Base-by-base conservation (phyloP, 2,888 invertebrate genomes). In the Aphrophora alni region DNA sequence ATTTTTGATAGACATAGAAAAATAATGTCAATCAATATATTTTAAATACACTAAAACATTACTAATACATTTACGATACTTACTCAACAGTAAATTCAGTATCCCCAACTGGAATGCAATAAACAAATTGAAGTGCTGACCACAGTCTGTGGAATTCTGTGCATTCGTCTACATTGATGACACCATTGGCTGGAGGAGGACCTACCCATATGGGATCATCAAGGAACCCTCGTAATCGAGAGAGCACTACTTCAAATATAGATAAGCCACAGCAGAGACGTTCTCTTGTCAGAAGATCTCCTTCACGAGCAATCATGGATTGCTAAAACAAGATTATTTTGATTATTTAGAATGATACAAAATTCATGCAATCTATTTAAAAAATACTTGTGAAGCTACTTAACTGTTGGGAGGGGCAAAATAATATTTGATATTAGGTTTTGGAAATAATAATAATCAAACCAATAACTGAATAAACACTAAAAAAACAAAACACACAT, bases 111-210 rank as follows among this genome's bases (percentile, higher is more conserved):
- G 99, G 98, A 86, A 98, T 97, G 88, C 98, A 98, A 89, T 98
- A 98, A 77, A 98, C 95, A 91, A 99, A 99, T 88, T 99, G 99
- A 38, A 99, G 90, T 0, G 98, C 99, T 0, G 98, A 98, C 99
- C 99, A 99, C 72, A 99, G 89, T 38, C 95, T 92, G 89, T 99
- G 98, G 89, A 99, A 99, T 90, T 99, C 99, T 0, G 94, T 94
- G 87, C 98, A 98, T 88, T 98, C 98, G 88, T 98, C 98, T 0
- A 98, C 94, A 88, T 97, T 97, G 90, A 98, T 96, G 21, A 98
- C 98, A 80, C 98, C 97, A 88, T 98, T 98, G 75, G 94, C 92
- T 33, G 97, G 97, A 17, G 95, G 95, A 51, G 94, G 93, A 12
- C 97, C 97, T 44, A 93, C 92, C 98, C 98, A 98, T 76, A 95